These are phyloP conservation scores for Chorisops tibialis DNA, from an alignment of 2,888 invertebrate species.

Conservation along the genomic window DNA sequence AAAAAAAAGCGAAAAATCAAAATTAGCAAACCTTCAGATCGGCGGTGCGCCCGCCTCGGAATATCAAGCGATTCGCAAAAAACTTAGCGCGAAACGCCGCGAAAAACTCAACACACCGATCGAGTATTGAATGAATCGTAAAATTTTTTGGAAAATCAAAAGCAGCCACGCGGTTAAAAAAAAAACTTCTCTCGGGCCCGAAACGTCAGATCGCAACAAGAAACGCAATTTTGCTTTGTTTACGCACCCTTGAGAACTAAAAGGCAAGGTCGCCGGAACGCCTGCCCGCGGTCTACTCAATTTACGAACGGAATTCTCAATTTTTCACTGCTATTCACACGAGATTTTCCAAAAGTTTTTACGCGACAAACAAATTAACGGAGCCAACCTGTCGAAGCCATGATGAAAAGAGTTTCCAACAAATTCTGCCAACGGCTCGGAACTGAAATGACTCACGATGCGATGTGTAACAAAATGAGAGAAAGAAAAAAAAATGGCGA, in stretches of 20 bases:
- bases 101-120: background rate
- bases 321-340: background rate
- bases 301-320: background rate
- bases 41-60: background rate
- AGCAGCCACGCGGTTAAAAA: slow-evolving; percentile 34
- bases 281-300: background rate
- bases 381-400: slow-evolving; percentile 72
- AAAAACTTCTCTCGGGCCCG: background rate
- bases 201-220: slow-evolving; percentile 24
- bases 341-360: slow-evolving; percentile 17
- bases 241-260: slow-evolving; percentile 3
- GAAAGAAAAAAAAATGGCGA: too few relatives aligned
- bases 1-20: slow-evolving; percentile 42
- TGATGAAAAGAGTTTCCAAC: slow-evolving; percentile 55
- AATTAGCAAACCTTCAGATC: background rate
- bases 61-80: background rate
- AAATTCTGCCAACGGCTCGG: slow-evolving; percentile 18
- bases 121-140: background rate
- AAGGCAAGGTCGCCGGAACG: background rate
- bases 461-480: background rate
- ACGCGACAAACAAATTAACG: slow-evolving; percentile 38
- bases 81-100: too few relatives aligned
- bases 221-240: slow-evolving; percentile 32
- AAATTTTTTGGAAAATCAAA: slow-evolving; percentile 18
- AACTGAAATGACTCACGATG: slow-evolving; percentile 17